Evolutionary conservation across 2,888 invertebrate species (phyloP).

Genomic region (Ephialtes manifestator): DNA sequence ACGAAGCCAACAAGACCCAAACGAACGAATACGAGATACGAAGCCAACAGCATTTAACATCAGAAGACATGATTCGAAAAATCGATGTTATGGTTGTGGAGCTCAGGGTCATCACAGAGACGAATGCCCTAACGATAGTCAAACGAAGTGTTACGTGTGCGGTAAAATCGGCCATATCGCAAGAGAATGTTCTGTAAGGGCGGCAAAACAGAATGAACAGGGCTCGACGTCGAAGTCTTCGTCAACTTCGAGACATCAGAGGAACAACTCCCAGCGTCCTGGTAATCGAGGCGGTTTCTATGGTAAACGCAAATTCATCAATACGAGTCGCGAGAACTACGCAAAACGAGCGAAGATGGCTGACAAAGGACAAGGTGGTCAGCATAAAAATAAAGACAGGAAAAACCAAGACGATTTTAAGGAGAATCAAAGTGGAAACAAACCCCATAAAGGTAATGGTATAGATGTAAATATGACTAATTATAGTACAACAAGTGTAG

Average conservation of each 20-base stretch:
- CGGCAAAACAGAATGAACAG: conserved; percentile 37
- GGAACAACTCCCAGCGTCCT: too few species aligned
- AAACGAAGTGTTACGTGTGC: conserved; percentile 56
- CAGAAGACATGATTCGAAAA: conserved; percentile 52
- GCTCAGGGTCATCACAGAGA: conserved; percentile 59
- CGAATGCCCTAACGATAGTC: conserved; percentile 60
- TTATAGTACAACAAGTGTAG: conserved; percentile 48
- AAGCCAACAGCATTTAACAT: too few species aligned
- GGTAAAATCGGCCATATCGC: conserved; percentile 51
- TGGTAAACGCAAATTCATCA: too few species aligned
- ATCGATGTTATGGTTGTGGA: conserved; percentile 64
- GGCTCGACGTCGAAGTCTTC: conserved; percentile 39
- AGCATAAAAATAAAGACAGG: conserved; percentile 52
- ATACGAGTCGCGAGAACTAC: too few species aligned
- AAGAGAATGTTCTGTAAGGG: conserved; percentile 44
- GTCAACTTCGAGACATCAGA: too few species aligned
- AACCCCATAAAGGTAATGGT: conserved; percentile 36
- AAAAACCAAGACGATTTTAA: conserved; percentile 45
- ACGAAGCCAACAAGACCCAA: too few species aligned
- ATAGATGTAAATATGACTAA: conserved; percentile 52
- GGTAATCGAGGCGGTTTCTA: too few species aligned
- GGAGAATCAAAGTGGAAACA: conserved; percentile 54
- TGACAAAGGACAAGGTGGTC: conserved; percentile 49
- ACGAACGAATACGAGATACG: too few species aligned
- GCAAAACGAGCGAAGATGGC: conserved; percentile 37